Base-by-base conservation (phyloP, 2,888 invertebrate species). In the Piscicola geometra region DNA sequence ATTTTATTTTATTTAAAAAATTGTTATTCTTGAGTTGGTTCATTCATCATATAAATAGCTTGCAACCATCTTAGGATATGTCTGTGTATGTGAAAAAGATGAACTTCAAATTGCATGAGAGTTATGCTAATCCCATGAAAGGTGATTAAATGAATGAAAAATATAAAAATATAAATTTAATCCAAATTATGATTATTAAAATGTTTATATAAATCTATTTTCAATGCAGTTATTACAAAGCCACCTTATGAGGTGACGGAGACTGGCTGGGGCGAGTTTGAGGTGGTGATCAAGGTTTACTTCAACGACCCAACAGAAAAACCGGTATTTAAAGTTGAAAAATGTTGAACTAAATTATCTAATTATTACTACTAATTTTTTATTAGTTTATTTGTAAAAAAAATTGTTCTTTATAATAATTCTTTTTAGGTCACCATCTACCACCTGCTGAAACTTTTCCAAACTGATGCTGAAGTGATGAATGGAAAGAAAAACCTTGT, bases 231-330 rank as follows among this genome's bases (percentile, higher is more conserved):
- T 79, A 89, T 97, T 0, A 92, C 93, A 0, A 93, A 94, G 84
- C 95, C 96, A 0, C 99, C 98, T 0, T 99, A 94, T 84, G 97
- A 98, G 87, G 90, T 99, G 5, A 93, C 93, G 0, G 98, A 99
- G 86, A 98, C 98, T 0, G 98, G 98, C 0, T 99, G 99, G 98
- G 99, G 99, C 80, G 99, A 99, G 87, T 99, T 99, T 85, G 98
- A 99, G 87, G 93, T 98, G 79, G 92, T 94, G 50, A 96, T 99
- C 75, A 97, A 97, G 85, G 93, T 99, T 78, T 94, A 94, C 85
- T 99, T 99, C 82, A 91, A 93, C 83, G 98, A 99, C 88, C 93
- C 93, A 0, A 94, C 94, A 82, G 99, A 96, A 86, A 88, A 93
- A 84, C 93, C 94, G 25, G 94, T 94, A 86, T 89, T 90, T 88